Percentiles rank a stretch among this genome's conserved stretches.
Conservation (phyloP, 2,113 vertebrate species). For the Stegastes partitus region DNA sequence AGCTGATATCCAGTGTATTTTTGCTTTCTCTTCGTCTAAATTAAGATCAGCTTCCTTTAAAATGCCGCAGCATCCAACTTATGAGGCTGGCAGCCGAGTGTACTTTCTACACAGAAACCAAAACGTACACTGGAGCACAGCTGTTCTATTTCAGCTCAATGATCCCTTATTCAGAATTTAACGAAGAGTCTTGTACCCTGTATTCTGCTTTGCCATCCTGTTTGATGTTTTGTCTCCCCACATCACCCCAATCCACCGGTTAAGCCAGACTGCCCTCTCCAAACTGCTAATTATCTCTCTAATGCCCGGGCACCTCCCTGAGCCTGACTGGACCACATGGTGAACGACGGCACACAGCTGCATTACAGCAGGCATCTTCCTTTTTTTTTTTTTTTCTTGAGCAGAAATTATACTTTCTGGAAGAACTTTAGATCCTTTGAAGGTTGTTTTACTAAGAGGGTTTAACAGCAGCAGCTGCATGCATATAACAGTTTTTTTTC, state of each 20-base stretch:
- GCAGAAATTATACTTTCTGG: slow-evolving; percentile 11
- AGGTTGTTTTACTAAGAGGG: slow-evolving; percentile 6
- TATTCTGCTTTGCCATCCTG: slow-evolving; percentile 37
- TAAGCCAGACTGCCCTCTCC: slow-evolving; percentile 37
- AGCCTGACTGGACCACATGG: slow-evolving; percentile 46
- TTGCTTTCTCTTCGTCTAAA: too few species aligned
- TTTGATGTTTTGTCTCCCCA: slow-evolving; percentile 38
- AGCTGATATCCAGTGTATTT: too few species aligned
- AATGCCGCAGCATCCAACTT: neutral
- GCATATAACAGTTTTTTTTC: slow-evolving; percentile 4
- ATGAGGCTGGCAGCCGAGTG: neutral
- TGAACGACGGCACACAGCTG: slow-evolving; percentile 42
- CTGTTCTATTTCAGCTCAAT: slow-evolving; percentile 36
- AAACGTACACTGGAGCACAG: slow-evolving; percentile 22
- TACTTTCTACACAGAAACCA: slow-evolving; percentile 11
- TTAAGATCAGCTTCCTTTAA: neutral
- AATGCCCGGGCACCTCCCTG: slow-evolving; percentile 61
- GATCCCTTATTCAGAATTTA: slow-evolving; percentile 26
- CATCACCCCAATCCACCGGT: slow-evolving; percentile 27
- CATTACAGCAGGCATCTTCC: slow-evolving; percentile 21
- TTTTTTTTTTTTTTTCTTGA: slow-evolving; percentile 18
- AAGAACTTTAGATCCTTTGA: slow-evolving; percentile 23
- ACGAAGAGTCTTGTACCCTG: slow-evolving; percentile 21
- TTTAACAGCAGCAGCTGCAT: neutral
- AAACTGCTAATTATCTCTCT: slow-evolving; percentile 68